These are phyloP conservation scores for Paradisaea rubra DNA, from an alignment of 2,113 vertebrate species.

Conservation along the genomic window DNA sequence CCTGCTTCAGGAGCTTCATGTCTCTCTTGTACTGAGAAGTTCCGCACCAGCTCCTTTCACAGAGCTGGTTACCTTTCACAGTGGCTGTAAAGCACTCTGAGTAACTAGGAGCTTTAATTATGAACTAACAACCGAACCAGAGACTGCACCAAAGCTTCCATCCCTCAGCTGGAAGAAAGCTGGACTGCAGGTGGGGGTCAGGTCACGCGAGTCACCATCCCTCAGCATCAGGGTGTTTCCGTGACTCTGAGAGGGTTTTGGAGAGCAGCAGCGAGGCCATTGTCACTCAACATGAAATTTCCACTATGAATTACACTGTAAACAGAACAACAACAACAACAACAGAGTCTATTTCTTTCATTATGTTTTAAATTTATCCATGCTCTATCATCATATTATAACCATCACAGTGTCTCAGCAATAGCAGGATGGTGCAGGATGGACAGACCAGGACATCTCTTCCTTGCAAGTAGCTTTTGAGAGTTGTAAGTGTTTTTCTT, in stretches of 20 bases:
- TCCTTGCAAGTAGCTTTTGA: not conserved
- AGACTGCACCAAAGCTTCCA: not conserved
- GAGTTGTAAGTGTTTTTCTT: not conserved
- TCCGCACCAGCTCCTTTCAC: not conserved
- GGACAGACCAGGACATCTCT: not conserved
- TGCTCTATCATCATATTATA: not conserved
- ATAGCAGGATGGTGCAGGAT: not conserved
- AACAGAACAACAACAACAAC: not conserved
- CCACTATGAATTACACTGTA: not conserved
- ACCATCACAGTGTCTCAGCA: not conserved
- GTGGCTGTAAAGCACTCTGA: not conserved
- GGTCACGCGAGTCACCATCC: not conserved
- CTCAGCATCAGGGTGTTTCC: not conserved
- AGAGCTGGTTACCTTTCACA: not conserved
- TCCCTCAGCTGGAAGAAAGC: not conserved
- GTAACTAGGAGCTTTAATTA: not conserved
- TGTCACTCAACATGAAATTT: not conserved
- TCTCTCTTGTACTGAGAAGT: not conserved
- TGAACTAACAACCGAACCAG: accelerated
- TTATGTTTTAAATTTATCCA: not conserved
- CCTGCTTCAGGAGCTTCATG: not conserved
- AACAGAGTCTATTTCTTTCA: not conserved
- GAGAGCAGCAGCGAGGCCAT: not conserved
- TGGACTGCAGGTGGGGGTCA: not conserved
- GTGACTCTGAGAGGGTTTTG: not conserved